A percentile compares a stretch with the other conserved stretches of the same genome.
Conservation (phyloP, 1,140 invertebrate genomes). For the Temnothorax curvispinosus region DNA sequence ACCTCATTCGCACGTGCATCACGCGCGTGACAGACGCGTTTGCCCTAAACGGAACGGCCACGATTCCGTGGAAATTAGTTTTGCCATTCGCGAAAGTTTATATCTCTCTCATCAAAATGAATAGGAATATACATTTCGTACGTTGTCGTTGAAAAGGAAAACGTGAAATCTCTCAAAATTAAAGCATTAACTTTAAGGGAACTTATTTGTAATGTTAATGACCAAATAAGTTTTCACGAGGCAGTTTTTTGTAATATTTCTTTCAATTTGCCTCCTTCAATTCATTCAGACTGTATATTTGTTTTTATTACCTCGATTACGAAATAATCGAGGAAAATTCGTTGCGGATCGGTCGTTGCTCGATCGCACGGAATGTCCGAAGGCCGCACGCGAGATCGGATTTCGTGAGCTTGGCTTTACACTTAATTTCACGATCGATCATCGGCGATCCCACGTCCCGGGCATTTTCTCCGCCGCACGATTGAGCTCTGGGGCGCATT, state of each 20-base stretch:
- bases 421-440: constrained; percentile 59
- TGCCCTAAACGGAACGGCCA: not conserved
- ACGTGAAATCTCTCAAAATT: not conserved
- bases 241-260: not conserved
- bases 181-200: not conserved
- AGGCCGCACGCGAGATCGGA: constrained; percentile 60
- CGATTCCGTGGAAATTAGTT: constrained; percentile 12
- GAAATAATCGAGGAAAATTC: not conserved
- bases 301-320: not conserved
- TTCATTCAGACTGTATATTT: not conserved
- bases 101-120: not conserved
- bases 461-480: constrained; percentile 44
- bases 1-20: constrained; percentile 49
- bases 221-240: not conserved
- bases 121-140: not conserved
- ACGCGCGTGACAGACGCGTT: constrained; percentile 33
- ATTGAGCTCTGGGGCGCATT: constrained; percentile 54
- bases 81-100: not conserved
- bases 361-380: constrained; percentile 52
- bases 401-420: constrained; percentile 52
- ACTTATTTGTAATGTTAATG: not conserved
- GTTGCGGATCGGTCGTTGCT: constrained; percentile 33
- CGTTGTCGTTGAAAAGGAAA: not conserved
- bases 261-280: not conserved
- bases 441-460: constrained; percentile 42